Evolutionary conservation across 2,797 vertebrate species (phyloP).

Genomic region (Dicrostonyx torquatus): DNA sequence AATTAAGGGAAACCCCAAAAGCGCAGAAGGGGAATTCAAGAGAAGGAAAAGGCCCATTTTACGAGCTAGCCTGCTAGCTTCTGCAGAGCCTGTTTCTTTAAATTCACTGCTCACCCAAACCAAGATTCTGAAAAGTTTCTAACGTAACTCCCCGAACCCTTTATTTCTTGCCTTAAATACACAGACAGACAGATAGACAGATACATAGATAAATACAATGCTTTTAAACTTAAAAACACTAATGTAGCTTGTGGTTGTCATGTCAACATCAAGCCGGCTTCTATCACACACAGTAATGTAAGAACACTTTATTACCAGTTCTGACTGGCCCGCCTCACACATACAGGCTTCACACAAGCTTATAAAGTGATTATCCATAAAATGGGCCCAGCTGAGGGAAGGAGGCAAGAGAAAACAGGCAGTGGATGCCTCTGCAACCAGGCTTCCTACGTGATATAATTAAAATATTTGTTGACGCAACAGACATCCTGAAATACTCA

Average conservation of each 20-base stretch:
- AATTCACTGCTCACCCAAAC: slow-evolving; percentile 32
- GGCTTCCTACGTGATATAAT: not conserved
- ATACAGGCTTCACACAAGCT: not conserved
- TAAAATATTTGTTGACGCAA: slow-evolving; percentile 50
- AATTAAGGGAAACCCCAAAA: not conserved
- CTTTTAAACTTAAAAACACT: slow-evolving; percentile 15
- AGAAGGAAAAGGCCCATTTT: not conserved
- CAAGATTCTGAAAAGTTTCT: slow-evolving; percentile 57
- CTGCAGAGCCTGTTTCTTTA: slow-evolving; percentile 23
- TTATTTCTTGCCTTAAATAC: slow-evolving; percentile 30
- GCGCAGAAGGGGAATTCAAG: not conserved
- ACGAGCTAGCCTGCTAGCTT: not conserved
- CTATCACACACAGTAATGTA: not conserved
- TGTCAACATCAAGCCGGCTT: not conserved
- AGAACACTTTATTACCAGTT: not conserved
- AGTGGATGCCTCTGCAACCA: not conserved
- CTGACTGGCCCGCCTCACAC: not conserved
- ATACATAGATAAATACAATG: not conserved
- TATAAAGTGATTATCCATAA: not conserved
- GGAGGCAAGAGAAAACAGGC: not conserved
- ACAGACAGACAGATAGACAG: not conserved
- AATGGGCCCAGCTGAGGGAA: not conserved
- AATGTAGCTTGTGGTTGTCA: not conserved
- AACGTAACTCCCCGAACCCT: not conserved
- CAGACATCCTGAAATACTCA: slow-evolving; percentile 3